These are phyloP conservation scores for Drosophila birchii DNA, from an alignment of 2,888 invertebrate species.

Conservation along the genomic window DNA sequence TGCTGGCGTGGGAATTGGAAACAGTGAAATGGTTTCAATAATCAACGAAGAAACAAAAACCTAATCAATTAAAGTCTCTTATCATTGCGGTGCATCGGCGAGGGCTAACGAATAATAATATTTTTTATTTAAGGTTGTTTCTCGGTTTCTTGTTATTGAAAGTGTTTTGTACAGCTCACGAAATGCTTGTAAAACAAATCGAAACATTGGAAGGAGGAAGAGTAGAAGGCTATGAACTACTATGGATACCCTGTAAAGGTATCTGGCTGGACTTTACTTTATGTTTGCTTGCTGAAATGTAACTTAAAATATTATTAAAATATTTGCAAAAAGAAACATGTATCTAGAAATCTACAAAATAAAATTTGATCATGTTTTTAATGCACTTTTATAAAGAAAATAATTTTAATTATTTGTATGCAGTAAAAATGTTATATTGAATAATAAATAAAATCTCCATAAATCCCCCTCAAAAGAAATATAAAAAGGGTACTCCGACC, in stretches of 20 bases:
- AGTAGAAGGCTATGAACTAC: no score
- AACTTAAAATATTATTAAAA: neutral
- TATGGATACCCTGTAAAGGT: constrained; percentile 5
- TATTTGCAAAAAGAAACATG: neutral
- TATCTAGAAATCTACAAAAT: neutral
- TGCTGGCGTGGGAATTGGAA: constrained; percentile 75
- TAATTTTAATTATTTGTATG: no score
- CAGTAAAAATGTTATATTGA: neutral
- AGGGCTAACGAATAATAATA: constrained; percentile 40
- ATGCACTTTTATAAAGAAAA: no score
- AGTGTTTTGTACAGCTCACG: constrained; percentile 67
- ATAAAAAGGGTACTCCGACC: constrained; percentile 8
- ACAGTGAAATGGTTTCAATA: constrained; percentile 73
- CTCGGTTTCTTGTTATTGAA: constrained; percentile 48
- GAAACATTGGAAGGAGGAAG: constrained; percentile 27
- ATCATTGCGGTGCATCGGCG: constrained; percentile 76
- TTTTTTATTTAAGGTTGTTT: constrained; percentile 16
- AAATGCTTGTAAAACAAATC: constrained; percentile 62
- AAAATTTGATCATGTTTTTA: no score
- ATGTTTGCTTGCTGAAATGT: accelerated
- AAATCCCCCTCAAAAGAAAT: neutral
- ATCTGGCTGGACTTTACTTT: neutral
- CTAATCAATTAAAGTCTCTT: constrained; percentile 78
- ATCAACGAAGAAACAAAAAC: constrained; percentile 68
- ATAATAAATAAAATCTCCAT: neutral